phyloP scores from a whole-genome alignment of 2,888 invertebrate species.

The Patella ulyssiponensis region DNA sequence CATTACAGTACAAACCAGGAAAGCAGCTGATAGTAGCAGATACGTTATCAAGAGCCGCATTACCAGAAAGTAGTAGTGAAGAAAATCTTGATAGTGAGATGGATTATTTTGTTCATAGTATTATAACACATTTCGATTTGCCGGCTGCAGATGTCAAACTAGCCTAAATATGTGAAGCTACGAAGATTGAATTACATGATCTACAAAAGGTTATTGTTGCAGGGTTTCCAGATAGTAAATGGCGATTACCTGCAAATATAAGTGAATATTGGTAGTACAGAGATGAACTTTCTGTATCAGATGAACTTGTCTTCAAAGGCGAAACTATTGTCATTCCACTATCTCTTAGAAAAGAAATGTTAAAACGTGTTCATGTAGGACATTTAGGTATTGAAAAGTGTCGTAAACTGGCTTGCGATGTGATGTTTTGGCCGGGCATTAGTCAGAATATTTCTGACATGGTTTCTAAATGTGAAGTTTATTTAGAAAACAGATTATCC shows the following conservation, averaged over 20 bases:
- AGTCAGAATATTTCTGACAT: slow-evolving; percentile 15
- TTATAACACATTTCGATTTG: too few relatives aligned
- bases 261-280: background rate
- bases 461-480: background rate
- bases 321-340: slow-evolving; percentile 12
- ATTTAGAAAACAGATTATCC: too few relatives aligned
- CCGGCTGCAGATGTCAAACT: too few relatives aligned
- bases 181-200: too few relatives aligned
- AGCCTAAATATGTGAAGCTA: too few relatives aligned
- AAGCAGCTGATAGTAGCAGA: slow-evolving; percentile 7
- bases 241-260: too few relatives aligned
- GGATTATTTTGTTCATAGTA: too few relatives aligned
- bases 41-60: slow-evolving; percentile 30
- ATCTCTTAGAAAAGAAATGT: slow-evolving; percentile 21
- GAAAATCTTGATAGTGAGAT: slow-evolving; percentile 1
- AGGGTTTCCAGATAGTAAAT: too few relatives aligned
- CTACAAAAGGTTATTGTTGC: too few relatives aligned
- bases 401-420: slow-evolving; percentile 17
- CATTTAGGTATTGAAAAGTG: slow-evolving; percentile 22
- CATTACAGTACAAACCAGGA: slow-evolving; percentile 13
- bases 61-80: slow-evolving; percentile 26
- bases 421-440: slow-evolving; percentile 23
- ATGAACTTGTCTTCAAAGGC: slow-evolving; percentile 15
- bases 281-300: slow-evolving; percentile 14
- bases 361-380: slow-evolving; percentile 27